Conservation (phyloP, 2,113 vertebrate genomes). For the Motacilla tschutschensis region DNA sequence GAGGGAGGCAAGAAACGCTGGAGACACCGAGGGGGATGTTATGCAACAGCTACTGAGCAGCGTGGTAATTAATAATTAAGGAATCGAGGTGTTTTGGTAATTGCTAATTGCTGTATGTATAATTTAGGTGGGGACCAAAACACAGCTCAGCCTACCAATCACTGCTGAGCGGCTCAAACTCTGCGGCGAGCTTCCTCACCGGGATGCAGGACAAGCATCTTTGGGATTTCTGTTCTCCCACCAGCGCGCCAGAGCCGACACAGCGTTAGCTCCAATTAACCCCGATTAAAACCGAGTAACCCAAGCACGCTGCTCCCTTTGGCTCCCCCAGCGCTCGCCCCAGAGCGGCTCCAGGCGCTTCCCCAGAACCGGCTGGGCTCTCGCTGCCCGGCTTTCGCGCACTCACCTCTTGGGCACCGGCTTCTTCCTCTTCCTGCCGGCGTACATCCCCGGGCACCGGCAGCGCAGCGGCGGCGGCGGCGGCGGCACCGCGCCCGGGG, state of each 20-base stretch:
- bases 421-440: slow-evolving; percentile 41
- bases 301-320: neutral
- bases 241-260: neutral
- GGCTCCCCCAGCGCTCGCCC: neutral
- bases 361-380: accelerated
- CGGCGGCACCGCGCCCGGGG: neutral
- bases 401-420: slow-evolving; percentile 40
- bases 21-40: accelerated
- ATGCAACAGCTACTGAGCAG: neutral
- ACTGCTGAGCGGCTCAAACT: neutral
- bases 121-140: neutral
- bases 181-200: neutral
- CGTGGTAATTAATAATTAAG: neutral
- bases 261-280: neutral
- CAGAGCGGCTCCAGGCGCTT: neutral
- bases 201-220: neutral
- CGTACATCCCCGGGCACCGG: neutral
- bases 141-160: neutral
- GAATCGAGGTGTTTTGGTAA: neutral
- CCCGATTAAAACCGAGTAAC: neutral
- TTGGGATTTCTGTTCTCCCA: neutral
- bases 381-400: neutral
- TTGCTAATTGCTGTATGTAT: accelerated
- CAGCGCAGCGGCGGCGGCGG: neutral
- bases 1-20: neutral